phyloP scores from a whole-genome alignment of 1,140 invertebrate genomes.

The Drosophila oshimai region DNA sequence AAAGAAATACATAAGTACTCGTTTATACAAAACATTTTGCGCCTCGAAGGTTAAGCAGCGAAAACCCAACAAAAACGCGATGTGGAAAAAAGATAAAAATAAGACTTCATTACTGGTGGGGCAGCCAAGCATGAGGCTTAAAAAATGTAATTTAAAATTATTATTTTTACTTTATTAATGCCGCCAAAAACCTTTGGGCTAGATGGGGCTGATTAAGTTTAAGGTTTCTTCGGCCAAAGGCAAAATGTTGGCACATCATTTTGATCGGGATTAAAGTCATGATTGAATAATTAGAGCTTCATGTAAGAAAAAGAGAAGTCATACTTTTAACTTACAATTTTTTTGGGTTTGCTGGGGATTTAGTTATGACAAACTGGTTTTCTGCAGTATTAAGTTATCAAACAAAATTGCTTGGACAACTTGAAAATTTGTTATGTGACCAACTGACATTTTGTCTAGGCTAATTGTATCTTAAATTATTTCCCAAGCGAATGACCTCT shows the following conservation, averaged over 20 bases:
- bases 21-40: conserved; percentile 47
- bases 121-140: conserved; percentile 56
- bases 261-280: conserved; percentile 21
- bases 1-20: conserved; percentile 30
- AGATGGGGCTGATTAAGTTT: conserved; percentile 34
- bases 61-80: conserved; percentile 41
- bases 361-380: conserved; percentile 5
- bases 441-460: background rate
- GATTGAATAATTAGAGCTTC: background rate
- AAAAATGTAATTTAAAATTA: conserved; percentile 58
- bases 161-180: conserved; percentile 51
- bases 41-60: conserved; percentile 62
- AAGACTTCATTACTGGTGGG: conserved; percentile 36
- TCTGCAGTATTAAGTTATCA: background rate
- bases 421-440: background rate
- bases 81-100: conserved; percentile 21
- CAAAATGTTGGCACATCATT: conserved; percentile 42
- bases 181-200: conserved; percentile 11
- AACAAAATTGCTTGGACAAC: background rate
- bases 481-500: conserved; percentile 16
- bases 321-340: too few species aligned
- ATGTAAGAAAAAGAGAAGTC: background rate
- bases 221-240: conserved; percentile 12
- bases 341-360: too few species aligned
- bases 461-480: background rate